phyloP scores from a whole-genome alignment of 2,797 vertebrate species.

The Austrolebias charrua region DNA sequence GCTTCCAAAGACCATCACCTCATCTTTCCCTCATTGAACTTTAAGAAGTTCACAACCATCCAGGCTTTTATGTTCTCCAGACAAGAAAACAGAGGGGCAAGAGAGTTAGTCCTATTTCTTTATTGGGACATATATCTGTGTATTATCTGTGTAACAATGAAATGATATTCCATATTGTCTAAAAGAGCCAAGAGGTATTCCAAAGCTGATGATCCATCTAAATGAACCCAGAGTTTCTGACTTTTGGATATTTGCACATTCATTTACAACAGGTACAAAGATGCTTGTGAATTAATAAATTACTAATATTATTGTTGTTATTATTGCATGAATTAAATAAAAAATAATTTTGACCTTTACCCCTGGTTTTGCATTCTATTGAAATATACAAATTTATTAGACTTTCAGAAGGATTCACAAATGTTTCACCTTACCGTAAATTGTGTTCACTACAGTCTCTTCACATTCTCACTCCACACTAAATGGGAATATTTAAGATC shows the following conservation, averaged over 20 bases:
- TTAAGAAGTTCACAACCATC: too few relatives aligned
- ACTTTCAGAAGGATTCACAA: constrained; percentile 38
- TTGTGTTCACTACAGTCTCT: constrained; percentile 30
- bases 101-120: too few relatives aligned
- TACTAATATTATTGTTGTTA: neutral
- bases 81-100: too few relatives aligned
- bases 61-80: too few relatives aligned
- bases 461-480: constrained; percentile 37
- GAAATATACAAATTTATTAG: constrained; percentile 3
- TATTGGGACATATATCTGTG: too few relatives aligned
- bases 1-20: too few relatives aligned
- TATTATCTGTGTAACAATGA: too few relatives aligned
- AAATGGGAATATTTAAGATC: constrained; percentile 36
- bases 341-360: neutral
- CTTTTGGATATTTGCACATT: too few relatives aligned
- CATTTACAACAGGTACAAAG: neutral
- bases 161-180: too few relatives aligned
- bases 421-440: constrained; percentile 65
- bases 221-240: neutral
- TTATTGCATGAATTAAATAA: neutral
- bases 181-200: too few relatives aligned
- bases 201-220: neutral
- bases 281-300: neutral
- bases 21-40: too few relatives aligned
- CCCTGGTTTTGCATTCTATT: neutral